These are phyloP conservation scores for Zaprionus gabonicus DNA, from an alignment of 1,140 invertebrate species.

Conservation along the genomic window DNA sequence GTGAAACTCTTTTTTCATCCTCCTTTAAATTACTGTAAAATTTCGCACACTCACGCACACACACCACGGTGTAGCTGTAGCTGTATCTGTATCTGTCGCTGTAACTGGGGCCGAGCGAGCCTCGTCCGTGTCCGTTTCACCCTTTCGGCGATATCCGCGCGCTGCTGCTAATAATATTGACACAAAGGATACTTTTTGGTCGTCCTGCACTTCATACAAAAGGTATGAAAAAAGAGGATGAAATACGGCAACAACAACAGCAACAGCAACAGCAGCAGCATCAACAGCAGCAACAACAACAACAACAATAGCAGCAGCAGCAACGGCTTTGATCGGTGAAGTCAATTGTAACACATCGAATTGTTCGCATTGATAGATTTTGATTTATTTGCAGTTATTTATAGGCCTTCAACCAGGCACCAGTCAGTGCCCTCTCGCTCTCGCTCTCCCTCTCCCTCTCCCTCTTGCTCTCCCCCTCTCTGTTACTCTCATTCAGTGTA, in stretches of 20 bases:
- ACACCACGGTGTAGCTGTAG: slow-evolving; percentile 9
- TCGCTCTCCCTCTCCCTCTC: not conserved
- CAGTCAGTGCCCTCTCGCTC: slow-evolving; percentile 15
- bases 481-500: not conserved
- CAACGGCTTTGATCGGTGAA: slow-evolving; percentile 80
- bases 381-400: slow-evolving; percentile 83
- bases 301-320: slow-evolving; percentile 41
- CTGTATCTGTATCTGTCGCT: slow-evolving; percentile 21
- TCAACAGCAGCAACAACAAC: slow-evolving; percentile 25
- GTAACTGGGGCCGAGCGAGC: too few relatives aligned
- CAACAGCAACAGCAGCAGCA: slow-evolving; percentile 26
- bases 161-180: slow-evolving; percentile 77
- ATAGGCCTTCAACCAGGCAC: slow-evolving; percentile 63
- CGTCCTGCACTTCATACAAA: slow-evolving; percentile 75
- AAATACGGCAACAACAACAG: slow-evolving; percentile 48
- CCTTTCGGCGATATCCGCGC: slow-evolving; percentile 72
- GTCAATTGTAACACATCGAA: slow-evolving; percentile 83
- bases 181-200: slow-evolving; percentile 81
- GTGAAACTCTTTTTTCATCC: slow-evolving; percentile 58
- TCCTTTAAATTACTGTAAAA: slow-evolving; percentile 82
- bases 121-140: slow-evolving; percentile 59
- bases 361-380: slow-evolving; percentile 83
- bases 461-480: not conserved
- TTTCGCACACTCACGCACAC: slow-evolving; percentile 78
- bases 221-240: slow-evolving; percentile 73